Percentiles rank a stretch among this genome's conserved stretches.
Evolutionary conservation across 2,888 invertebrate species (phyloP).

Genomic region (Philaethria dido): DNA sequence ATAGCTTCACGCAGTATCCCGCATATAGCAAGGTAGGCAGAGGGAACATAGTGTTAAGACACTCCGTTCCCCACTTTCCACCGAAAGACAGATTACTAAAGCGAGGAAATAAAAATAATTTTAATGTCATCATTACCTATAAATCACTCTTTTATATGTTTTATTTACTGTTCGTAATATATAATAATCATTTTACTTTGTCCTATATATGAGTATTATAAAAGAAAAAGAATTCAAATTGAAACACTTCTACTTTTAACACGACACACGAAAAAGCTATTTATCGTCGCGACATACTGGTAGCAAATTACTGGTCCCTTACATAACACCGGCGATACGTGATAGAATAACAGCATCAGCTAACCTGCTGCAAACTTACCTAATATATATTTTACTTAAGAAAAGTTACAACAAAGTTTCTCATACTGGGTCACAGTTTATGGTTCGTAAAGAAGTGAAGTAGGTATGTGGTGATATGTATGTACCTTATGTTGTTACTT

Average conservation of each 20-base stretch:
- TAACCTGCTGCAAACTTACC: slow-evolving; percentile 14
- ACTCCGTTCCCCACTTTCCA: too few relatives aligned
- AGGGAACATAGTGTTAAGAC: too few relatives aligned
- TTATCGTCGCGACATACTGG: neutral
- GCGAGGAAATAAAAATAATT: too few relatives aligned
- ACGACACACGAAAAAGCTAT: slow-evolving; percentile 10
- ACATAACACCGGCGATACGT: slow-evolving; percentile 8
- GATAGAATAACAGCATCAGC: slow-evolving; percentile 17
- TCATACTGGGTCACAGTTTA: slow-evolving; percentile 20
- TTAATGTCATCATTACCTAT: too few relatives aligned
- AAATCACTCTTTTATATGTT: too few relatives aligned
- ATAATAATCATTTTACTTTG: too few relatives aligned
- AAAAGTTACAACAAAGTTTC: slow-evolving; percentile 5
- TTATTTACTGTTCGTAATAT: too few relatives aligned
- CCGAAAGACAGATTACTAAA: too few relatives aligned
- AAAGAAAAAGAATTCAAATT: neutral
- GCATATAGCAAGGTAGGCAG: too few relatives aligned
- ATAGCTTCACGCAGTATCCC: too few relatives aligned
- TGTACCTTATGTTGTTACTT: too few relatives aligned
- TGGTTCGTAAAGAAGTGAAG: slow-evolving; percentile 14
- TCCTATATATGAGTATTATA: too few relatives aligned
- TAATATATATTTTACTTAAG: slow-evolving; percentile 18
- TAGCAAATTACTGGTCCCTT: slow-evolving; percentile 9
- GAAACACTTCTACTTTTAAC: neutral
- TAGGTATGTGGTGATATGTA: neutral